Evolutionary conservation across 2,888 invertebrate genomes (phyloP), one percentile per base, ranked within the genome.

Genomic region (Leistus spinibarbis): DNA sequence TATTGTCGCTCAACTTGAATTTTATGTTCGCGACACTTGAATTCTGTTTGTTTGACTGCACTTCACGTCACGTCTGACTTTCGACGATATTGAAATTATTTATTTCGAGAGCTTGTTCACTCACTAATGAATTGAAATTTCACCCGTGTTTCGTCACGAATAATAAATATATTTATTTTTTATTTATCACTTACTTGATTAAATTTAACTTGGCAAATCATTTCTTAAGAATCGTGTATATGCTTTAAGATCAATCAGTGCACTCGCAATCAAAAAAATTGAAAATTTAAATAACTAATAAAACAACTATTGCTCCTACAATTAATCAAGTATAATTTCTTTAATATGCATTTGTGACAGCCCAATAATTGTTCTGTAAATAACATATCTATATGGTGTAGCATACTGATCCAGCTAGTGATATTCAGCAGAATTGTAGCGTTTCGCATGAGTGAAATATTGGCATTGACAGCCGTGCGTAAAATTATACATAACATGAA

Each of bases 21-120:
- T 66, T 66, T 66, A 66, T 53, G 16, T 53, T 5, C 66, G 23
- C 2, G 23, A 16, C 19, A 53, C 53, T 40, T 40, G 53, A 16
- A 17, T 64, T 13, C 16, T 23, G 9, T 20, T 20, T 22, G 24
- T 23, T 40, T 67, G 67, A 53, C 3, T 67, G 54, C 13, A 3
- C 24, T 16, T 27, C 40, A 40, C 40, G 5, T 40, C 5, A 10
- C 5, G n/a, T n/a, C n/a, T n/a, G n/a, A n/a, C 40, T 40, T 65
- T 65, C 54, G 16, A 22, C 53, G 19, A 20, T 68, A 54, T 56
- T 68, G 68, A 53, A 68, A 68, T 68, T 54, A 68, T 68, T 68
- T 68, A 68, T 54, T 68, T 68, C 54, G 10, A 68, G 23, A 22
- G 64, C 17, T 54, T 22, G 16, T 68, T 54, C 68, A 68, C n/a